Evolutionary conservation across 2,797 vertebrate species (phyloP).

Genomic region (Lateolabrax maculatus): DNA sequence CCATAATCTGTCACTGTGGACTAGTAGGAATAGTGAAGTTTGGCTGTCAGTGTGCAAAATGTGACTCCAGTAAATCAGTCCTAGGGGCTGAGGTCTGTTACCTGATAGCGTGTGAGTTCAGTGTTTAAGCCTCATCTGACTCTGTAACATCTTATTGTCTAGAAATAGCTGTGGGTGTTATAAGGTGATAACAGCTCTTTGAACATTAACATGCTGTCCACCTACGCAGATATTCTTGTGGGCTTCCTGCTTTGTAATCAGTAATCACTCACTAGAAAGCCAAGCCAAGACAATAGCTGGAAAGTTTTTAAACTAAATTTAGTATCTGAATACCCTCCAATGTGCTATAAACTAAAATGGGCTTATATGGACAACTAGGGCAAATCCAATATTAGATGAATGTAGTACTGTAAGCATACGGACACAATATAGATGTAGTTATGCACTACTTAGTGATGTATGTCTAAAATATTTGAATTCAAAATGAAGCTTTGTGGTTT

Average conservation of each 20-base stretch:
- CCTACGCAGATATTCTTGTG: background rate
- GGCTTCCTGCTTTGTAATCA: slow-evolving; percentile 12
- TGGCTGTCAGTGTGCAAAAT: background rate
- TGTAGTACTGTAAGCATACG: background rate
- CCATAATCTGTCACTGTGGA: background rate
- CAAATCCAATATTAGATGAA: background rate
- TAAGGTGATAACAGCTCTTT: slow-evolving; percentile 12
- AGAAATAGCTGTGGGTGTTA: background rate
- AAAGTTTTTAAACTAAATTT: background rate
- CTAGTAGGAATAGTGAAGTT: background rate
- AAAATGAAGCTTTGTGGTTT: slow-evolving; percentile 2
- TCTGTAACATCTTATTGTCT: background rate
- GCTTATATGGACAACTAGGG: background rate
- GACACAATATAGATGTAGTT: background rate
- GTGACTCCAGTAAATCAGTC: background rate
- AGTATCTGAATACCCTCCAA: background rate
- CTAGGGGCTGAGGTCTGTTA: background rate
- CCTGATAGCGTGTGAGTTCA: background rate
- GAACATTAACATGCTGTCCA: slow-evolving; percentile 4
- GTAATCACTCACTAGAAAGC: background rate
- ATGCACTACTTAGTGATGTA: background rate
- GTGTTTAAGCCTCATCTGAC: background rate
- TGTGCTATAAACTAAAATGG: slow-evolving; percentile 3
- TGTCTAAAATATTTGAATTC: background rate
- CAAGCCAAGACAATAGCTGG: background rate